A percentile compares a stretch with the other conserved stretches of the same genome.
Conservation (phyloP, 2,113 vertebrate species). For the Indicator maculatus region DNA sequence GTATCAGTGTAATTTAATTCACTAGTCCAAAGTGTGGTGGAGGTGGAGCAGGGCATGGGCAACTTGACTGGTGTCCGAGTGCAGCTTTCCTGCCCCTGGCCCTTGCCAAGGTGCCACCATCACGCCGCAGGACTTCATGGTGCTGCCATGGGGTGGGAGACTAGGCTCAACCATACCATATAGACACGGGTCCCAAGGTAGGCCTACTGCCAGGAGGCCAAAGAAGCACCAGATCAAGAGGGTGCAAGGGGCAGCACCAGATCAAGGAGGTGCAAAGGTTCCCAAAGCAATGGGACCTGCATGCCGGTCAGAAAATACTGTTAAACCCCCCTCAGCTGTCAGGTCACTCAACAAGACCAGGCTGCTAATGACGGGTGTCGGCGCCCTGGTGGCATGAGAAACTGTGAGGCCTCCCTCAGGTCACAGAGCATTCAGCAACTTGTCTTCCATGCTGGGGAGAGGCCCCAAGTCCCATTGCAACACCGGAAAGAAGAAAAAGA, state of each 20-base stretch:
- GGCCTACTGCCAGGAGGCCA: too few species aligned
- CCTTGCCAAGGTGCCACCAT: accelerated
- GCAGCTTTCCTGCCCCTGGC: not conserved
- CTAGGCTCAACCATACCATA: not conserved
- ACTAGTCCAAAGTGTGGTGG: accelerated
- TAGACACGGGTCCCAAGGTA: accelerated
- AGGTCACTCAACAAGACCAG: accelerated
- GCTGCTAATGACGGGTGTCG: accelerated
- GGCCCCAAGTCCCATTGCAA: not conserved
- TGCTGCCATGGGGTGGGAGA: accelerated
- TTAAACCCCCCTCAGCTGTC: not conserved
- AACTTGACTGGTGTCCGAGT: accelerated
- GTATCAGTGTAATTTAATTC: not conserved
- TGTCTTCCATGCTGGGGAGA: not conserved
- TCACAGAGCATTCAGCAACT: not conserved
- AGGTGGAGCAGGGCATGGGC: not conserved
- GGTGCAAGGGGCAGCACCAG: accelerated
- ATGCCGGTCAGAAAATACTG: accelerated
- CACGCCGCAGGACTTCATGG: accelerated
- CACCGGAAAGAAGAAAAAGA: too few species aligned
- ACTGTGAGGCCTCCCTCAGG: not conserved
- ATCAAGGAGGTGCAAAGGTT: accelerated
- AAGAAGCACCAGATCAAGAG: accelerated
- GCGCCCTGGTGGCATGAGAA: accelerated
- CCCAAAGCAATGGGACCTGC: accelerated